Evolutionary conservation across 2,888 invertebrate species (phyloP).

Genomic region (Ophonus ardosiacus): DNA sequence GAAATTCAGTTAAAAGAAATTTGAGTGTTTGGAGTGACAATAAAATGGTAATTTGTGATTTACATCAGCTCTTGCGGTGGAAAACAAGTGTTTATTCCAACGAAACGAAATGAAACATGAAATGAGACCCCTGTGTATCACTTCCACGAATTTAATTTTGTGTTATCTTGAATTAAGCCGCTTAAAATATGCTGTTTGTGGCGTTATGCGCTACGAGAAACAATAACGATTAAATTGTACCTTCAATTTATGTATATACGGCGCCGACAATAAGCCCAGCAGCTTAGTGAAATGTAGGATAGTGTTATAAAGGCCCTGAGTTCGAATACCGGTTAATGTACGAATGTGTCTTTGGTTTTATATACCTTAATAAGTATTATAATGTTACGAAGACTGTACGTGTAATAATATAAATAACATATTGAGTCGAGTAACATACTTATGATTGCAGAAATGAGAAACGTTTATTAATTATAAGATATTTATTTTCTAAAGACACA

Average conservation of each 20-base stretch:
- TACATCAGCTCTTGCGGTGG: background rate
- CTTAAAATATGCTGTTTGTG: conserved; percentile 40
- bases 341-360: no score
- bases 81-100: conserved; percentile 19
- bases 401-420: no score
- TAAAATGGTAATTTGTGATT: conserved; percentile 45
- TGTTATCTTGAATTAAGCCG: conserved; percentile 47
- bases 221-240: conserved; percentile 5
- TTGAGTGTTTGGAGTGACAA: background rate
- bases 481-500: no score
- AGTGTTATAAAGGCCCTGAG: no score
- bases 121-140: conserved; percentile 19
- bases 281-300: background rate
- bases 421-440: no score
- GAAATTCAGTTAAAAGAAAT: conserved; percentile 14
- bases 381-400: no score
- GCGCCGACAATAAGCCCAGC: background rate
- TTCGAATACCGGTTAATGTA: no score
- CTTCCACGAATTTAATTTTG: conserved; percentile 31
- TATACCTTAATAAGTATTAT: no score
- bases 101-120: conserved; percentile 23
- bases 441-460: no score
- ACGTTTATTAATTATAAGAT: no score
- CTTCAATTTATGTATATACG: background rate
- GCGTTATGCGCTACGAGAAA: background rate